Percentiles rank a stretch among this genome's conserved stretches.
Evolutionary conservation across 1,140 invertebrate genomes (phyloP).

Genomic region (Lepidurus couesii): DNA sequence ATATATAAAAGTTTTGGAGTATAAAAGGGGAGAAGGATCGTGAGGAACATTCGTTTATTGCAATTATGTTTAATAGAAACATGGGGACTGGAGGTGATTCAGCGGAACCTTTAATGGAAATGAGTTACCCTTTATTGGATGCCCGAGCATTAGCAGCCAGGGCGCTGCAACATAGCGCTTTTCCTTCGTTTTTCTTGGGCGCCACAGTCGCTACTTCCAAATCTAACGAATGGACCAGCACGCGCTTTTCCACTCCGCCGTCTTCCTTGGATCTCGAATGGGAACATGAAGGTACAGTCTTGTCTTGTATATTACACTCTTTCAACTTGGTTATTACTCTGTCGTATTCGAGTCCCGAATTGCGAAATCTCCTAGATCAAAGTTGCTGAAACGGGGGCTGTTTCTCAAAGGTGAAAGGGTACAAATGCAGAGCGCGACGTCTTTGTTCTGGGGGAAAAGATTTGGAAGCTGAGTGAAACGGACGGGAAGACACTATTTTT

Average conservation of each 20-base stretch:
- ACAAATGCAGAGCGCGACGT: background rate
- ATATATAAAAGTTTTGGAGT: background rate
- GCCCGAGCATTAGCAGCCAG: background rate
- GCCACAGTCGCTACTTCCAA: background rate
- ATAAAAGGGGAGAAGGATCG: background rate
- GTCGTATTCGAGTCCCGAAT: background rate
- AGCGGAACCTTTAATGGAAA: background rate
- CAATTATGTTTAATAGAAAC: background rate
- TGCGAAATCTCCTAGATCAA: background rate
- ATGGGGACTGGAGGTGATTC: background rate
- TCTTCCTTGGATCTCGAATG: conserved; percentile 56
- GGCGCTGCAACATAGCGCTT: background rate
- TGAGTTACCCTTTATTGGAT: conserved; percentile 9
- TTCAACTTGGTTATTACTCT: too few relatives aligned
- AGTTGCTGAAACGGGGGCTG: background rate
- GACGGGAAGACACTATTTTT: background rate
- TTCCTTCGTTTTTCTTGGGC: conserved; percentile 9
- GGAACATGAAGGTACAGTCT: conserved; percentile 51
- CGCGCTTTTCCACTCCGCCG: conserved; percentile 44
- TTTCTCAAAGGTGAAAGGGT: background rate
- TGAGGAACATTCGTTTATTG: background rate
- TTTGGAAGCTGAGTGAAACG: background rate
- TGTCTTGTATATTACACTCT: too few relatives aligned
- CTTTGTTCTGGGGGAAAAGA: background rate
- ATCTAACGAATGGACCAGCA: conserved; percentile 10